Evolutionary conservation across 2,888 invertebrate species (phyloP).

Genomic region (Himalopsyche tibetana): DNA sequence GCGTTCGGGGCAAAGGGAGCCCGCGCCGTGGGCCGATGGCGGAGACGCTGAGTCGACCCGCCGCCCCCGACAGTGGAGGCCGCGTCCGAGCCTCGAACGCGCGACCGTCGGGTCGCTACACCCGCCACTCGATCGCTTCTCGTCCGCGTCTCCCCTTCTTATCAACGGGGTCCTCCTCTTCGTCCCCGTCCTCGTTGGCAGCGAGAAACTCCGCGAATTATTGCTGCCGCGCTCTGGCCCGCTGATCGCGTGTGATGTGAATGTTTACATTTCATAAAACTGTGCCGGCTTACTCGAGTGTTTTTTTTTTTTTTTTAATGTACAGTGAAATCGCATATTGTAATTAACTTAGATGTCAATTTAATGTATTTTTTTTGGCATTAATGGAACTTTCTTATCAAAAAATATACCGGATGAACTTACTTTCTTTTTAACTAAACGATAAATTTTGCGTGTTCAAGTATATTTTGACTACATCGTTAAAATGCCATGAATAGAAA

Average conservation of each 20-base stretch:
- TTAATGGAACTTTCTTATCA: too few species aligned
- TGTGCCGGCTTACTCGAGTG: conserved; percentile 9
- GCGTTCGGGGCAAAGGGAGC: conserved; percentile 23
- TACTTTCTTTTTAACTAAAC: too few species aligned
- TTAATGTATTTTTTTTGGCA: too few species aligned
- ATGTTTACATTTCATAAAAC: conserved; percentile 20
- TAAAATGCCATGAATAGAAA: too few species aligned
- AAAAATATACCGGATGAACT: too few species aligned
- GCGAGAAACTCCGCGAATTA: conserved; percentile 34
- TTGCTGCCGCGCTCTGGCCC: neutral
- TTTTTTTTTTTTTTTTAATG: neutral
- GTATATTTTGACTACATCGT: too few species aligned
- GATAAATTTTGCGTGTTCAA: too few species aligned
- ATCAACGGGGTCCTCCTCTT: conserved; percentile 21
- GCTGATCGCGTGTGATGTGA: conserved; percentile 20
- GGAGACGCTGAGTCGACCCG: conserved; percentile 38
- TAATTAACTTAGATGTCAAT: too few species aligned
- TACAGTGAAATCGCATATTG: neutral
- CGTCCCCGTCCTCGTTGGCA: neutral
- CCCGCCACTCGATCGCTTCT: neutral
- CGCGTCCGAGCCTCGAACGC: conserved; percentile 12
- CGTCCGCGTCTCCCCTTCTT: conserved; percentile 6
- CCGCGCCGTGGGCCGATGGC: conserved; percentile 42
- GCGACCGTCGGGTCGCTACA: neutral
- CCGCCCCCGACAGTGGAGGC: conserved; percentile 39